Conservation (phyloP, 2,797 vertebrate genomes). For the Basileuterus tristriatus region DNA sequence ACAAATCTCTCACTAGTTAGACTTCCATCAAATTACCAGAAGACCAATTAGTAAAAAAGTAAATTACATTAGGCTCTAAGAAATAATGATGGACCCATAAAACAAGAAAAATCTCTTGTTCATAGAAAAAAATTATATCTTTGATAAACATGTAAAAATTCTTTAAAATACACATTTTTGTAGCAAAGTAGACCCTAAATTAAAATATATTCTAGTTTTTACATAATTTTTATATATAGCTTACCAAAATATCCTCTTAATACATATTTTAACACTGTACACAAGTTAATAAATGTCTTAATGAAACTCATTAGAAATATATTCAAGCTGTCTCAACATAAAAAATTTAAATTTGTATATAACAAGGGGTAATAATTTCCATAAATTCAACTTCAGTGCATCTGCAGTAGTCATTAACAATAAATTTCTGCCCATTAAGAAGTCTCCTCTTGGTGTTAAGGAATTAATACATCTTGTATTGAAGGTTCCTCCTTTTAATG, state of each 20-base stretch:
- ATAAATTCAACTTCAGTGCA: constrained; percentile 71
- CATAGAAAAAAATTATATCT: constrained; percentile 34
- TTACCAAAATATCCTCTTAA: constrained; percentile 77
- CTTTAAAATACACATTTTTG: constrained; percentile 72
- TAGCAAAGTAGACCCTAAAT: constrained; percentile 72
- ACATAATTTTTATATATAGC: constrained; percentile 69
- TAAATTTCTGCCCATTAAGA: constrained; percentile 29
- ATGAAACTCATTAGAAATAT: constrained; percentile 72
- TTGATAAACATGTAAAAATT: constrained; percentile 59
- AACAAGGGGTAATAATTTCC: constrained; percentile 41
- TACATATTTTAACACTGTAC: constrained; percentile 77
- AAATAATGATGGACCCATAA: background rate
- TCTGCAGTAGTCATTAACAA: constrained; percentile 67
- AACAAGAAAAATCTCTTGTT: constrained; percentile 24
- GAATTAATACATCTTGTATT: constrained; percentile 35
- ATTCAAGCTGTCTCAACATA: constrained; percentile 56
- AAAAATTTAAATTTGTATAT: constrained; percentile 56
- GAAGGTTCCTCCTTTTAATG: constrained; percentile 27
- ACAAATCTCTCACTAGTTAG: background rate
- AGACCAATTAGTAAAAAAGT: background rate
- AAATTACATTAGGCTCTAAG: background rate
- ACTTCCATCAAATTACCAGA: background rate
- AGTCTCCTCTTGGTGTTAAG: constrained; percentile 33
- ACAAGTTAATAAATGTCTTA: constrained; percentile 72
- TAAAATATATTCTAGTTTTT: constrained; percentile 79